Evolutionary conservation across 1,140 invertebrate species (phyloP), one percentile per base, ranked within the genome.

Genomic region (Drosophila santomea): DNA sequence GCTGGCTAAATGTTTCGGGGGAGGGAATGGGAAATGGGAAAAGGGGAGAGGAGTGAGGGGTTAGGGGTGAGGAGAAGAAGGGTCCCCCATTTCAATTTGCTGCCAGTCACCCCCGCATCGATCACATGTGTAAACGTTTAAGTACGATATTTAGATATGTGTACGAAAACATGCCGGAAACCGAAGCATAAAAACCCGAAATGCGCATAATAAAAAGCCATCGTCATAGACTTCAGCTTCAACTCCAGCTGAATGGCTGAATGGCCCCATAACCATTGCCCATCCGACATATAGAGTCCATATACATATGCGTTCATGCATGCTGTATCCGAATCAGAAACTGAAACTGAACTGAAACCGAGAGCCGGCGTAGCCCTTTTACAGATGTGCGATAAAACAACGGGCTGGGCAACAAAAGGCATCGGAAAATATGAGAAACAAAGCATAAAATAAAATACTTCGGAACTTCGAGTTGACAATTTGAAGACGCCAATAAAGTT

Each of bases 361-460:
- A 69, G 35, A 72, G 60, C 72, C 62, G 45, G 35, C 74, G 47
- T 60, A 82, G 82, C 83, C 83, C 83, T 86, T 86, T 88, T 83
- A 88, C 83, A 88, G 83, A 86, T 86, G 82, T 79, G 83, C 67
- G 83, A 89, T 88, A 89, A 86, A 86, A 79, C 68, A 86, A 60
- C 47, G 72, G 41, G 67, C 66, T 12, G 51, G 73, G 63, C 61
- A 63, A 80, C 77, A 80, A 86, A 82, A 78, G 78, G 78, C 74
- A 73, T 64, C 38, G 82, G 58, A 86, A 89, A 86, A 86, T 86
- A 86, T 86, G 83, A 86, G 84, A 86, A 82, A 83, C 84, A 86
- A 89, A 83, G 80, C 84, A 86, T 88, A 77, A 86, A 89, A 88
- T 86, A 86, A 86, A 86, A 86, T 84, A 86, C 83, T 89, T 89